Percentiles rank a stretch among this genome's conserved stretches.
These are phyloP conservation scores for Hybognathus amarus DNA, from an alignment of 2,797 vertebrate genomes.

Conservation along the genomic window DNA sequence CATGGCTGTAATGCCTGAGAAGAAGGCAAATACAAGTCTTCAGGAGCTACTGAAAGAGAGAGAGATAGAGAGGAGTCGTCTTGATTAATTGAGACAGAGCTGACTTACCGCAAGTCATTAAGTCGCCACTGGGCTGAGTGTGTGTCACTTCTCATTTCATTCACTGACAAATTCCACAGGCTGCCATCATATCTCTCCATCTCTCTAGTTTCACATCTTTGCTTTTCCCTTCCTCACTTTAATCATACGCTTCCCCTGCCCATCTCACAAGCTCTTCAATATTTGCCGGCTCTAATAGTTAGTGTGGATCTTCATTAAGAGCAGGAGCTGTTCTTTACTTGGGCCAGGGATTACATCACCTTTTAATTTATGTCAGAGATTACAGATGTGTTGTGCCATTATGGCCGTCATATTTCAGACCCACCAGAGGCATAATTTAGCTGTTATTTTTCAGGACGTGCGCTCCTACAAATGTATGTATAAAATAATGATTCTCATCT, in stretches of 20 bases:
- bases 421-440: neutral
- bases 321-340: neutral
- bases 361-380: slow-evolving; percentile 16
- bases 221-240: slow-evolving; percentile 9
- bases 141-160: slow-evolving; percentile 76
- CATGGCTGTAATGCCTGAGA: slow-evolving; percentile 21
- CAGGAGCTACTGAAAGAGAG: slow-evolving; percentile 51
- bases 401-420: neutral
- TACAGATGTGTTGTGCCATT: slow-evolving; percentile 22
- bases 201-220: slow-evolving; percentile 19
- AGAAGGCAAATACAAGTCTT: neutral
- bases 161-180: slow-evolving; percentile 36
- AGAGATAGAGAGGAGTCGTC: slow-evolving; percentile 52
- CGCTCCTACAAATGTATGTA: neutral
- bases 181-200: slow-evolving; percentile 26
- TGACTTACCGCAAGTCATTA: slow-evolving; percentile 79
- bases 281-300: slow-evolving; percentile 33
- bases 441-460: neutral
- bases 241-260: slow-evolving; percentile 31
- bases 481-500: neutral
- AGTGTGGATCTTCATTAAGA: slow-evolving; percentile 40
- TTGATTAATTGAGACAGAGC: slow-evolving; percentile 80
- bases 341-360: slow-evolving; percentile 2
- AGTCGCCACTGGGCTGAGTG: slow-evolving; percentile 73
- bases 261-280: slow-evolving; percentile 22